A percentile compares a stretch with the other conserved stretches of the same genome.
Evolutionary conservation across 2,797 vertebrate species (phyloP).

Genomic region (Sebastes oblongus): DNA sequence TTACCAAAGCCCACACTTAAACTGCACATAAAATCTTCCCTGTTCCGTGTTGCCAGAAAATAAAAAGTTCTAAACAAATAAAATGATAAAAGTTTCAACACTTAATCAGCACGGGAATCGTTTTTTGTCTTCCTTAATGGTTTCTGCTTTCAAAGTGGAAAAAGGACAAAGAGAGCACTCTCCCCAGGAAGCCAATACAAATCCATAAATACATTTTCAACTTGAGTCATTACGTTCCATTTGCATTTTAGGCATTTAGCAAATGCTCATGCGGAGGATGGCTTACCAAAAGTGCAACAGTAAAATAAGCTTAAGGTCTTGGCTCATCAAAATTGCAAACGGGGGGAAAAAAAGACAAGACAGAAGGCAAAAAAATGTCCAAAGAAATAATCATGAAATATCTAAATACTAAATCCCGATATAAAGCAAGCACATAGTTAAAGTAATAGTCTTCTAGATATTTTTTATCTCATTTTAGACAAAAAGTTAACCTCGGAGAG

Average conservation of each 20-base stretch:
- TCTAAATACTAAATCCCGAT: background rate
- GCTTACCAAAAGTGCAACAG: background rate
- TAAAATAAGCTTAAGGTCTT: background rate
- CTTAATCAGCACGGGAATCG: background rate
- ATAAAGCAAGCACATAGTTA: background rate
- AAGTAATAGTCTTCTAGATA: background rate
- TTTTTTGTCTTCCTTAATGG: conserved; percentile 23
- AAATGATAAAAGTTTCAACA: conserved; percentile 27
- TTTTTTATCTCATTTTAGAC: background rate
- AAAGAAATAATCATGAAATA: background rate
- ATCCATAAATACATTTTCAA: conserved; percentile 31
- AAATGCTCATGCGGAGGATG: background rate
- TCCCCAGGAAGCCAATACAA: background rate
- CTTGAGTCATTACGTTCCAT: conserved; percentile 17
- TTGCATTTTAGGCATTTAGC: conserved; percentile 20
- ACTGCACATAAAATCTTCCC: background rate
- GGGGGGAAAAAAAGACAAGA: background rate
- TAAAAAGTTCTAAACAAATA: background rate
- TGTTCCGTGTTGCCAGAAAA: background rate
- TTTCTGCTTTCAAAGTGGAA: conserved; percentile 21
- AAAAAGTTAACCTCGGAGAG: background rate
- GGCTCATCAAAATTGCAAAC: conserved; percentile 2
- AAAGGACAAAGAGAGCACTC: conserved; percentile 24
- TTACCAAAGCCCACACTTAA: background rate
- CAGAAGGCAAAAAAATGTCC: background rate